phyloP scores from a whole-genome alignment of 2,888 invertebrate genomes.

The Lasioglossum malachurum region DNA sequence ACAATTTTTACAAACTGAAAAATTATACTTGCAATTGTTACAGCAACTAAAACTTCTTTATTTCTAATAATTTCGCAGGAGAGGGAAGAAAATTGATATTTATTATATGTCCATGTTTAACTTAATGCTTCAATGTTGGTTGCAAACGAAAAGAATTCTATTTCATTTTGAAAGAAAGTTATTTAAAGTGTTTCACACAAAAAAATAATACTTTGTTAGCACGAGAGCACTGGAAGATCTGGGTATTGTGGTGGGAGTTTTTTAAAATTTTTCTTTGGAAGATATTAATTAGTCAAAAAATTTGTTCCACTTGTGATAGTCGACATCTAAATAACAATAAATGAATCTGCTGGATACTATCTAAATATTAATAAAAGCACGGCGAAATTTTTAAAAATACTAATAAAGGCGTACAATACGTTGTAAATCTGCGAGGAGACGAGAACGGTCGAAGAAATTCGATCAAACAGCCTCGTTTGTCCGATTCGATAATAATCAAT shows the following conservation, averaged over 20 bases:
- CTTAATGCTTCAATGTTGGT: not conserved
- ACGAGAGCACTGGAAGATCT: no score
- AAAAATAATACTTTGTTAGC: no score
- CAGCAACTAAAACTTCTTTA: no score
- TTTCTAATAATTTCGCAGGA: no score
- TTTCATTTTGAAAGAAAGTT: not conserved
- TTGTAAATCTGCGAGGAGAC: conserved; percentile 19
- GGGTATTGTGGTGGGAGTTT: no score
- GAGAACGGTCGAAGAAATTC: conserved; percentile 72
- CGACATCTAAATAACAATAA: not conserved
- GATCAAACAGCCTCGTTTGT: conserved; percentile 81
- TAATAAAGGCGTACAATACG: not conserved
- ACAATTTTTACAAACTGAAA: no score
- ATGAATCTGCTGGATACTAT: not conserved
- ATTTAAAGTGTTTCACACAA: no score
- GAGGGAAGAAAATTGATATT: not conserved
- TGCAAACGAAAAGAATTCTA: not conserved
- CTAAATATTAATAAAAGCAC: not conserved
- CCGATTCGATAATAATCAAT: conserved; percentile 83
- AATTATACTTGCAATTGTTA: no score
- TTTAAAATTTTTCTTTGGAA: no score
- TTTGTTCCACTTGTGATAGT: not conserved
- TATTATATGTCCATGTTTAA: not conserved
- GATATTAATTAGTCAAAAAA: no score
- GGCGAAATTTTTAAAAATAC: not conserved